Conservation (phyloP, 2,888 invertebrate genomes). For the Epistrophe grossulariae region DNA sequence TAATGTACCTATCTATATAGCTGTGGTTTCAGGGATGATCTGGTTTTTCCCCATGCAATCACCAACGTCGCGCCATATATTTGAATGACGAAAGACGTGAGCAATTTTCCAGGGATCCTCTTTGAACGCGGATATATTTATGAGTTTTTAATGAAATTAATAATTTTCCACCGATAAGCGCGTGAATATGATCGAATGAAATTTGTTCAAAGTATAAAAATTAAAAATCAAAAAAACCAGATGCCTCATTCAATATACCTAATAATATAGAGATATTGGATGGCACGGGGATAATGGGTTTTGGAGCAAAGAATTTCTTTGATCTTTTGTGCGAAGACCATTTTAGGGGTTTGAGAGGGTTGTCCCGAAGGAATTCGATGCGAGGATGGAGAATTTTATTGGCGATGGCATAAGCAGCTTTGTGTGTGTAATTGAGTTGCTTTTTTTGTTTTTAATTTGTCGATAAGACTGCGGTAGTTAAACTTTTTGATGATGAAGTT, state of each 20-base stretch:
- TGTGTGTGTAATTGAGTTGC: slow-evolving; percentile 68
- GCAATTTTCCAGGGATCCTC: slow-evolving; percentile 57
- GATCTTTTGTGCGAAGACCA: slow-evolving; percentile 44
- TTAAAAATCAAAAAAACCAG: slow-evolving; percentile 44
- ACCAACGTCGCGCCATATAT: slow-evolving; percentile 47
- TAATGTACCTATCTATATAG: no score
- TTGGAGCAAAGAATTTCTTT: slow-evolving; percentile 51
- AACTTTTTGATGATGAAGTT: slow-evolving; percentile 42
- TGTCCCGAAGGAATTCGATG: neutral
- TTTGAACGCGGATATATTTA: slow-evolving; percentile 71
- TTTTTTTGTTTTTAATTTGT: slow-evolving; percentile 65
- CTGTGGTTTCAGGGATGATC: slow-evolving; percentile 26
- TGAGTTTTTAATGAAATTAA: slow-evolving; percentile 76
- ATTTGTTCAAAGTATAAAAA: slow-evolving; percentile 27
- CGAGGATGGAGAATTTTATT: slow-evolving; percentile 31
- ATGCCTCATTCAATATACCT: slow-evolving; percentile 35
- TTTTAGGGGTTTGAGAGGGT: slow-evolving; percentile 2
- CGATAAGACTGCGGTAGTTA: slow-evolving; percentile 66
- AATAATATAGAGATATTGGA: neutral
- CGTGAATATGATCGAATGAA: slow-evolving; percentile 64
- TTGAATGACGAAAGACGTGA: slow-evolving; percentile 68
- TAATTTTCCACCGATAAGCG: slow-evolving; percentile 75
- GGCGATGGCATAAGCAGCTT: slow-evolving; percentile 69
- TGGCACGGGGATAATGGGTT: slow-evolving; percentile 68
- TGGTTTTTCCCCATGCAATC: slow-evolving; percentile 32